Evolutionary conservation across 2,113 vertebrate species (phyloP), one percentile per base, ranked within the genome.

Genomic region (Actenoides lindsayi): DNA sequence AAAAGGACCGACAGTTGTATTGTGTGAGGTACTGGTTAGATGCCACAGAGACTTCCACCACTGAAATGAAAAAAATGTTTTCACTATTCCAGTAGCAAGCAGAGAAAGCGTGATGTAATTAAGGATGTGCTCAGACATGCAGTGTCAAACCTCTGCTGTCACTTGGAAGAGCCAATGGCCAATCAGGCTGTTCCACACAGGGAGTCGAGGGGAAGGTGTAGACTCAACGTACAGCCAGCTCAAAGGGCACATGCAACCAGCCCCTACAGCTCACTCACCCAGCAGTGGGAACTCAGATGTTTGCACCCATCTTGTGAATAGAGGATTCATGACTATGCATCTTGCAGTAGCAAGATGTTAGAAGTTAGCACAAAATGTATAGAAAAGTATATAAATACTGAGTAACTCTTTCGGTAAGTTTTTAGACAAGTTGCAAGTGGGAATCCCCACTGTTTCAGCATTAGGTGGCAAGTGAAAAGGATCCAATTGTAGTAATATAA

Each of bases 11-110:
- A 37, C 65, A 83, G 80, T 74, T 96, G 95, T 92, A 87, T 84
- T 85, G 83, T 75, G 75, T 31, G 88, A 83, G 51, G 81, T 67
- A 14, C 48, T 62, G 51, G 79, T 67, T 86, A 37, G 83, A 71
- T 90, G 83, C 82, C 94, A 93, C 37, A 68, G 56, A 79, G 48
- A n/a, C 74, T 77, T 94, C 90, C 80, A 57, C 86, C 89, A 92
- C 44, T 20, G 16, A 75, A 90, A 94, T 83, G 87, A 90, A 93
- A 88, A 96, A 96, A 70, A 54, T 81, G 90, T 86, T 91, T 79
- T 67, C 65, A 46, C 56, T 87, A 2, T 46, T 44, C 15, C 74
- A 50, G 87, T 5, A 74, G 57, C 4, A 2, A 91, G 82, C 68
- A 83, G 87, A 83, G 57, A 77, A 82, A 20, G 74, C 75, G 7